Percentiles rank a stretch among this genome's conserved stretches.
phyloP scores from a whole-genome alignment of 2,888 invertebrate genomes.

The Leistus spinibarbis region DNA sequence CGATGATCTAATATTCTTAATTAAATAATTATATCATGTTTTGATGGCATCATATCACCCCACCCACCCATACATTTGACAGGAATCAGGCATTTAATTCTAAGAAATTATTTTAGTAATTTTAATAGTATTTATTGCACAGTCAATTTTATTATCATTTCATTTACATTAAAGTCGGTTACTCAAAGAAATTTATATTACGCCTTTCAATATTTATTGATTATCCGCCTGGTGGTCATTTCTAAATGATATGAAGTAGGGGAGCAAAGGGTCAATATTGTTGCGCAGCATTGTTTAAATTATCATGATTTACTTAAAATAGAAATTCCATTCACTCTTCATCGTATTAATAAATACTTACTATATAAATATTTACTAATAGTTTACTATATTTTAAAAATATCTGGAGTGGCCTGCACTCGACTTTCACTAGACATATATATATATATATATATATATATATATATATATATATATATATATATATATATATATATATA shows the following conservation, averaged over 20 bases:
- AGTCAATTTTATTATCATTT: too few species aligned
- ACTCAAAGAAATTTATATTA: neutral
- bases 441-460: too few species aligned
- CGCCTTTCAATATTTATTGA: constrained; percentile 13
- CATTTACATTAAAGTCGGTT: neutral
- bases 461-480: too few species aligned
- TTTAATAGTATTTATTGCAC: too few species aligned
- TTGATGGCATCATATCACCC: constrained; percentile 5
- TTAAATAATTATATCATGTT: neutral
- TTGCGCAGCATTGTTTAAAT: neutral
- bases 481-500: too few species aligned
- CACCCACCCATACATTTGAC: constrained; percentile 4
- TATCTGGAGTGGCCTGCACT: too few species aligned
- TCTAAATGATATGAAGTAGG: neutral
- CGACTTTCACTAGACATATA: too few species aligned
- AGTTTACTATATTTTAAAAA: too few species aligned
- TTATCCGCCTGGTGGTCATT: constrained; percentile 3
- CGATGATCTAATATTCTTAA: constrained; percentile 2
- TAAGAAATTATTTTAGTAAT: too few species aligned
- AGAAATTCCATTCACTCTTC: too few species aligned
- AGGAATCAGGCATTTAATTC: neutral
- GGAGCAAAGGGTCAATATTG: constrained; percentile 14
- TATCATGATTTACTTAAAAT: neutral
- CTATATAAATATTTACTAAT: too few species aligned
- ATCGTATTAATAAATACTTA: too few species aligned